Evolutionary conservation across 2,888 invertebrate species (phyloP), one percentile per base, ranked within the genome.

Genomic region (Apodemia zela): DNA sequence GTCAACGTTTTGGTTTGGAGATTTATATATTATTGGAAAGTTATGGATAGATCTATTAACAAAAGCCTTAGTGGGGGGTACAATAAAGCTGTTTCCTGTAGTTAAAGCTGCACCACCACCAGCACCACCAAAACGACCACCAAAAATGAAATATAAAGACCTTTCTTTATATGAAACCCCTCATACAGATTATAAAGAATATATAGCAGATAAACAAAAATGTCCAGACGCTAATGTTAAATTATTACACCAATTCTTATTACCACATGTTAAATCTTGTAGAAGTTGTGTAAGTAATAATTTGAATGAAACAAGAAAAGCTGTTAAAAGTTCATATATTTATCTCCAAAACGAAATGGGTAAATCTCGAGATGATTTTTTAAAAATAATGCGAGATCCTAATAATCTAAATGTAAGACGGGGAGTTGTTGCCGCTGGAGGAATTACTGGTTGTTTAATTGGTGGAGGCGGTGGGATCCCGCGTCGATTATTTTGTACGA

Each of bases 111-210:
- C 78, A 0, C 51, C 66, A 0, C 66, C 64, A 0, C 62, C 64
- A 0, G 62, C 73, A 2, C 47, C 70, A 3, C 83, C 84, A 0
- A 63, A 73, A 45, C 80, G 67, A 62, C 87, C 87, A 0, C 82
- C 85, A 0, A 73, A 74, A 3, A 87, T 87, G 85, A 85, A 75
- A 64, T 85, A 80, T 61, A 76, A 74, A 63, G 87, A 89, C 3
- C 67, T 89, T 0, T 82, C 87, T 0, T 18, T 87, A 0, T 86
- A 88, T 71, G 64, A 74, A 59, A 71, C 75, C 2, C 87, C 85
- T 0, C 85, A 87, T 62, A 69, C 71, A 11, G 79, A 81, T 1
- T 87, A 86, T 66, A 83, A 85, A 64, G 76, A 83, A 0, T 77
- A 78, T 5, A 0, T 73, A 0, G 77, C 69, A 59, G 72, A 75